Evolutionary conservation across 2,888 invertebrate species (phyloP).

Genomic region (Patella depressa): DNA sequence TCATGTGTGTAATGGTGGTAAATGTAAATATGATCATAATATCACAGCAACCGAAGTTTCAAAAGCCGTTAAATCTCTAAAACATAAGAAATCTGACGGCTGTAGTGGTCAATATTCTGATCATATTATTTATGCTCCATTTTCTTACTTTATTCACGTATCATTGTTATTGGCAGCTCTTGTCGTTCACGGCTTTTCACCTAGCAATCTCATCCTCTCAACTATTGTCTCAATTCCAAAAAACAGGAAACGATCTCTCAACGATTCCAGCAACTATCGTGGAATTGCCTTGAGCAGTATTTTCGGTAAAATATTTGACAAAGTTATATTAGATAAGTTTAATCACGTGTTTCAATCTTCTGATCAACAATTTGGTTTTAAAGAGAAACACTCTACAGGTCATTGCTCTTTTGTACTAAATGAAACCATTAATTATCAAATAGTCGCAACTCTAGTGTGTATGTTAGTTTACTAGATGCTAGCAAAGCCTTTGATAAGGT

Average conservation of each 20-base stretch:
- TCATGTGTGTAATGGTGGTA: not conserved
- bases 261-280: not conserved
- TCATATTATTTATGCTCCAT: not conserved
- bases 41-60: not conserved
- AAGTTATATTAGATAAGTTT: not conserved
- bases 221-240: not conserved
- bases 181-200: not conserved
- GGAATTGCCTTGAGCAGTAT: not conserved
- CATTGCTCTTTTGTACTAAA: not conserved
- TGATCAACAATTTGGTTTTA: not conserved
- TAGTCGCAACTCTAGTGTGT: not conserved
- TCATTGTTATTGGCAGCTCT: not conserved
- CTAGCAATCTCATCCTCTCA: not conserved
- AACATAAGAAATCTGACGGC: not conserved
- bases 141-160: not conserved
- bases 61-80: not conserved
- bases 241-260: not conserved
- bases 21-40: not conserved
- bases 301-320: not conserved
- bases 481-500: not conserved
- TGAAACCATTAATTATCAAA: not conserved
- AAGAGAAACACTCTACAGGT: not conserved
- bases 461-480: not conserved
- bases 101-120: not conserved
- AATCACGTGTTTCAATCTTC: not conserved